Evolutionary conservation across 2,888 invertebrate genomes (phyloP).

Genomic region (Cepaea hortensis): DNA sequence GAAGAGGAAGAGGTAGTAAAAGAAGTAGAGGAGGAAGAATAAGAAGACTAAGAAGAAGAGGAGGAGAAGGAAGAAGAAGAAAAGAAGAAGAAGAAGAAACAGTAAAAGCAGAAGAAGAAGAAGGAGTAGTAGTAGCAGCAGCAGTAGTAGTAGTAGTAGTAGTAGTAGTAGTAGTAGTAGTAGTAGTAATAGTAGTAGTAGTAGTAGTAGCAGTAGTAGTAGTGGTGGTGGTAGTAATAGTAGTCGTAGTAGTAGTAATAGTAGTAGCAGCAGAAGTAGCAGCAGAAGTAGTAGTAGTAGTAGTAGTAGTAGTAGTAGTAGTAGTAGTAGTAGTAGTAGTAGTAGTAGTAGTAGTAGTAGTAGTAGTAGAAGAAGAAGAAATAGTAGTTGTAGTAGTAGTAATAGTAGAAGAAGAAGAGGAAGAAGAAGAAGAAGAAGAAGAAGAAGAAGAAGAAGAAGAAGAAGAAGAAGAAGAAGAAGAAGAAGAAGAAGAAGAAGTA

Average conservation of each 20-base stretch:
- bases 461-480: no score
- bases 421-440: conserved; percentile 13
- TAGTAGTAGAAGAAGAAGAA: no score
- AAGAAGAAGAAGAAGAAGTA: no score
- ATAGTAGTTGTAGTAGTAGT: not conserved
- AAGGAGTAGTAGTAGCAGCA: no score
- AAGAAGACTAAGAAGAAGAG: no score
- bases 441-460: not conserved
- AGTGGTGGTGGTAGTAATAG: not conserved
- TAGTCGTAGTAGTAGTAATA: not conserved
- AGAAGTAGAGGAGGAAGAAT: no score
- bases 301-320: conserved; percentile 32
- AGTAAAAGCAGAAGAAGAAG: no score
- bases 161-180: conserved; percentile 31
- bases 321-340: conserved; percentile 18
- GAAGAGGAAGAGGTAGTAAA: no score
- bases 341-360: conserved; percentile 3
- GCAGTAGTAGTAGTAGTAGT: conserved; percentile 6
- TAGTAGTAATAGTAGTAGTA: conserved; percentile 27
- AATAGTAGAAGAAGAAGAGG: not conserved
- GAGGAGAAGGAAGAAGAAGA: no score
- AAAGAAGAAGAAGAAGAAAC: no score
- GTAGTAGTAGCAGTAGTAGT: conserved; percentile 31
- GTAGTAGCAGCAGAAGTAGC: conserved; percentile 10
- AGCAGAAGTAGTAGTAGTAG: conserved; percentile 28